Base-by-base conservation (phyloP, 2,888 invertebrate species). In the Agrochola lota region DNA sequence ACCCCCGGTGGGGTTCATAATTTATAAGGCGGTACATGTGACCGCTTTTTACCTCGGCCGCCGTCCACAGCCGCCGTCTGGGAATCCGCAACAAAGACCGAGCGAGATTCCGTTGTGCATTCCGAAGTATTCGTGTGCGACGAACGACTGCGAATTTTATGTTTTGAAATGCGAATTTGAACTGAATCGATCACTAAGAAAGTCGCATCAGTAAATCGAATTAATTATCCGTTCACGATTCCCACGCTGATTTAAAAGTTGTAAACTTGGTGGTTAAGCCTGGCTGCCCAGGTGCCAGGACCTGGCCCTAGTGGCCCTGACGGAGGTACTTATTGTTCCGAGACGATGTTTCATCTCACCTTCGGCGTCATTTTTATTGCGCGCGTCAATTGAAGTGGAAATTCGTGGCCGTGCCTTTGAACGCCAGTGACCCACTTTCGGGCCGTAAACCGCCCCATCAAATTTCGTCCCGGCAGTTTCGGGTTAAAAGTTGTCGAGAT, bases 31-130 rank as follows among this genome's bases (percentile, higher is more conserved):
- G 92, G 94, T 91, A 90, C 91, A 92, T 92, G 93, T 93, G 95
- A 94, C 94, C 93, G 94, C 95, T 96, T 96, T 96, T 96, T 96
- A 94, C 95, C 90, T 91, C 90, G 80, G 68, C 87, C 90, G 90
- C 87, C 91, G 91, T 90, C 92, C 85, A 83, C 81, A 83, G 85
- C 94, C 94, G 94, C 93, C 94, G 96, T 96, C 96, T 96, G 96
- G 95, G 96, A 96, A 96, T 96, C 96, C 92, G 93, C 93, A 94
- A 95, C 96, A 95, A 96, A 96, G 96, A 94, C 91, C 92, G 90
- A 90, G 90, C 94, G 92, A 94, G 94, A 96, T 96, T 95, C 96
- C 95, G 94, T 93, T 95, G 95, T 95, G 95, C 95, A 96, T 96
- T 96, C 96, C 95, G 88, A 86, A 85, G 94, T 93, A 92, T 94